Percentiles rank a stretch among this genome's conserved stretches.
These are phyloP conservation scores for Toxonevra muliebris DNA, from an alignment of 2,888 invertebrate species.

Conservation along the genomic window DNA sequence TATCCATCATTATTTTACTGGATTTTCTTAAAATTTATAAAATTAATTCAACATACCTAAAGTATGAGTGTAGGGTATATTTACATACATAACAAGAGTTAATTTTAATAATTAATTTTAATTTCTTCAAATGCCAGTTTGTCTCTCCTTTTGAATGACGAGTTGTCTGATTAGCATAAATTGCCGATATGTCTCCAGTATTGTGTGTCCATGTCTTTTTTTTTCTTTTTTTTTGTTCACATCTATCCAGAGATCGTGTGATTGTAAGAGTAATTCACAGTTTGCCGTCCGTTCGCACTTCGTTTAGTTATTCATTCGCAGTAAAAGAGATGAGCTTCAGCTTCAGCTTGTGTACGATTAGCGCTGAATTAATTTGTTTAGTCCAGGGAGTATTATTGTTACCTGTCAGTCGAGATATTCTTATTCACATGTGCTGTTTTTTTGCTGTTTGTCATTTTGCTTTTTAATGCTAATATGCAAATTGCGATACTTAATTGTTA, in stretches of 20 bases:
- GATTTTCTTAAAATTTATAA: too few species aligned
- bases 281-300: too few species aligned
- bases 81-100: slow-evolving; percentile 4
- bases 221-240: too few species aligned
- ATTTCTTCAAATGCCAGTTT: slow-evolving; percentile 12
- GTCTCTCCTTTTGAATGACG: slow-evolving; percentile 12
- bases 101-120: slow-evolving; percentile 17
- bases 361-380: slow-evolving; percentile 22
- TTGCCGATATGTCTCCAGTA: not conserved
- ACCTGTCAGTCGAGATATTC: not conserved
- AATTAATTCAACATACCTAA: too few species aligned
- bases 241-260: too few species aligned
- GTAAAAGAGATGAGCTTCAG: too few species aligned
- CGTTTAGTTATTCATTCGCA: too few species aligned
- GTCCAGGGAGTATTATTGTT: slow-evolving; percentile 1
- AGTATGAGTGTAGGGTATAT: not conserved
- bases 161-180: slow-evolving; percentile 9
- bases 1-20: too few species aligned
- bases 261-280: too few species aligned
- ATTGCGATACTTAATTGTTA: slow-evolving; percentile 14
- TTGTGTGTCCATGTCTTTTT: too few species aligned
- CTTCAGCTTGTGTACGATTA: not conserved
- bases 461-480: slow-evolving; percentile 19
- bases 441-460: not conserved
- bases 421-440: not conserved